Base-by-base conservation (phyloP, 2,797 vertebrate species). In the Florisuga fusca region DNA sequence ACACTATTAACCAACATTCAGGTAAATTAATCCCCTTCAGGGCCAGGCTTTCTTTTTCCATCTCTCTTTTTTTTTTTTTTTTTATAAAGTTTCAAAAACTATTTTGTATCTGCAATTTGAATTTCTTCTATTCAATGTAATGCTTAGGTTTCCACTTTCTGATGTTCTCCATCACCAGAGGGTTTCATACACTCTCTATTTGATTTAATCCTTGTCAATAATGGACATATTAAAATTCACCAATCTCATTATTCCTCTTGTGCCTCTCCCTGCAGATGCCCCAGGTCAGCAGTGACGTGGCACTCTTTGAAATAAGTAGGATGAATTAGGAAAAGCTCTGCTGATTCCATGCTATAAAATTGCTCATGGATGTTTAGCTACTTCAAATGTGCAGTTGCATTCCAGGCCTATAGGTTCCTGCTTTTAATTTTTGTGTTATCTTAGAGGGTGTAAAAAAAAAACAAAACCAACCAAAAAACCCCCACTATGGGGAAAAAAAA, bases 1-100 rank as follows among this genome's bases (percentile, higher is more conserved):
- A 99, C 99, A 34, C 98, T 99, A 96, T 98, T 99, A 97, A 99
- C 98, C 97, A 99, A 99, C 97, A 98, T 99, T 97, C 99, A 99
- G 99, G 99, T 99, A 98, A 98, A 93, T 94, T 90, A 86, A 86
- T 87, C 96, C 93, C 93, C 93, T 93, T 10, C 18, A 76, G 77
- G 27, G 71, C 33, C 53, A 63, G 59, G 19, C 66, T 84, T 91
- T 88, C n/a, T 74, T 88, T 57, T 68, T n/a, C 53, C 62, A 1
- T 62, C 36, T 64, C 51, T 80, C n/a, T n/a, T n/a, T n/a, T n/a
- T n/a, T n/a, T n/a, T n/a, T n/a, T n/a, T n/a, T n/a, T n/a, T 51
- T 46, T 51, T 45, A 6, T 36, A 63, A 76, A 46, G 12, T 80
- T 87, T 6, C 26, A 73, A 61, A 58, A 93, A 41, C 38, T 78